Evolutionary conservation across 2,888 invertebrate genomes (phyloP).

Genomic region (Nipponacmea schrenckii): DNA sequence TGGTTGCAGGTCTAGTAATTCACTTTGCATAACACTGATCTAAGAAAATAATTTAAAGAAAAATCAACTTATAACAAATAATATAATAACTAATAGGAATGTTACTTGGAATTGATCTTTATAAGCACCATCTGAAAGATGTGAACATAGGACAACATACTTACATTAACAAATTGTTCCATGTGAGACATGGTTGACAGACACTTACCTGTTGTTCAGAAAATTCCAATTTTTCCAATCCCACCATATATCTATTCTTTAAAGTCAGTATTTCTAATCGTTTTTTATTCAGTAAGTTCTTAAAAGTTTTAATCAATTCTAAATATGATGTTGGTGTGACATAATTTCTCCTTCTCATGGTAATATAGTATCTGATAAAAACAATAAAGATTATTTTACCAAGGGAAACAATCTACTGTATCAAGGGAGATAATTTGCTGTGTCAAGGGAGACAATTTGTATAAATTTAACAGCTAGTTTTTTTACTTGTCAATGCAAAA

Average conservation of each 20-base stretch:
- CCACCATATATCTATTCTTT: conserved; percentile 75
- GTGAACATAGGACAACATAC: too few relatives aligned
- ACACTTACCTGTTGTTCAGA: conserved; percentile 62
- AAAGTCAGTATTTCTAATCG: conserved; percentile 63
- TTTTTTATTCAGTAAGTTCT: conserved; percentile 63
- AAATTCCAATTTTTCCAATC: conserved; percentile 66
- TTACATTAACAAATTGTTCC: too few relatives aligned
- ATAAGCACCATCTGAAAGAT: too few relatives aligned
- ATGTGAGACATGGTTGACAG: neutral
- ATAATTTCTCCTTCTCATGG: conserved; percentile 62
- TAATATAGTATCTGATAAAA: conserved; percentile 57
- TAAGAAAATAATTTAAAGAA: conserved; percentile 20
- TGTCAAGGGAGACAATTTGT: too few relatives aligned
- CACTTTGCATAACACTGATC: conserved; percentile 64
- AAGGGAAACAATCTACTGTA: too few relatives aligned
- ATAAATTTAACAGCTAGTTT: too few relatives aligned
- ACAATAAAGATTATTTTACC: neutral
- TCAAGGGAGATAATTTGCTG: too few relatives aligned
- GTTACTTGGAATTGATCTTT: too few relatives aligned
- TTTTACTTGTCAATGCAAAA: too few relatives aligned
- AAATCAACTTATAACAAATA: neutral
- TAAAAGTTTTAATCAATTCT: conserved; percentile 67
- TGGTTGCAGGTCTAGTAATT: conserved; percentile 64
- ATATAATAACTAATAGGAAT: too few relatives aligned
- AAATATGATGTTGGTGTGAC: conserved; percentile 68